Percentiles rank a stretch among this genome's conserved stretches.
Conservation (phyloP, 2,888 invertebrate species). For the Torymus aiolomorphi region DNA sequence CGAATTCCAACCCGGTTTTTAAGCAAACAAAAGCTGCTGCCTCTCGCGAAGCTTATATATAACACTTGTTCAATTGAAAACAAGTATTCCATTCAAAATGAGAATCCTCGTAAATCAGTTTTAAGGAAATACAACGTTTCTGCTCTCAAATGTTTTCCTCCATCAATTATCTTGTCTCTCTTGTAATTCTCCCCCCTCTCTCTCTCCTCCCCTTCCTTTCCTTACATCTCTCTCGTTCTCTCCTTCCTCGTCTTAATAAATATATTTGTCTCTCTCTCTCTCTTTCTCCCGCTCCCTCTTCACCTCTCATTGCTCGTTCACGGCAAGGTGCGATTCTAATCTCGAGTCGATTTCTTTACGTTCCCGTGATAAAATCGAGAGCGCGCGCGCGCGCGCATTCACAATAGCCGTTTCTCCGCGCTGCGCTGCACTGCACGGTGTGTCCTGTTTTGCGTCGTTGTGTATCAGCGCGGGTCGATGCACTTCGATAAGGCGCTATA, state of each 20-base stretch:
- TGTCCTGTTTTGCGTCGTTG: constrained; percentile 25
- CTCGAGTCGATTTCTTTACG: constrained; percentile 55
- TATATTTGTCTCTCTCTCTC: constrained; percentile 16
- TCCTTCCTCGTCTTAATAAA: constrained; percentile 28
- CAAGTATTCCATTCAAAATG: no score
- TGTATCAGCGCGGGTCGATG: constrained; percentile 42
- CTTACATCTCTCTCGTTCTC: constrained; percentile 18
- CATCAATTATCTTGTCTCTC: not conserved
- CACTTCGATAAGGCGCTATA: constrained; percentile 42
- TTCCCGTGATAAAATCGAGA: constrained; percentile 52
- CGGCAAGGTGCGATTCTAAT: constrained; percentile 50
- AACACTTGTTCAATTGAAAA: no score
- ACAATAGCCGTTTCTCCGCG: constrained; percentile 52
- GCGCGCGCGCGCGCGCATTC: constrained; percentile 48
- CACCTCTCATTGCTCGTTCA: not conserved
- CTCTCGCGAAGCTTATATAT: no score
- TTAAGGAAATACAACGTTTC: no score
- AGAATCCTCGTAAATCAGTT: no score
- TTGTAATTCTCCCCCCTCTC: constrained; percentile 13
- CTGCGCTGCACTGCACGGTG: not conserved
- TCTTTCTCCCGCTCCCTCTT: not conserved
- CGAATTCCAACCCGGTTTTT: no score
- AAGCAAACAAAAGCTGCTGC: no score
- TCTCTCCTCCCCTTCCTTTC: not conserved
- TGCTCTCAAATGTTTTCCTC: no score